phyloP scores from a whole-genome alignment of 2,113 vertebrate genomes.

The Pseudopodoces humilis region DNA sequence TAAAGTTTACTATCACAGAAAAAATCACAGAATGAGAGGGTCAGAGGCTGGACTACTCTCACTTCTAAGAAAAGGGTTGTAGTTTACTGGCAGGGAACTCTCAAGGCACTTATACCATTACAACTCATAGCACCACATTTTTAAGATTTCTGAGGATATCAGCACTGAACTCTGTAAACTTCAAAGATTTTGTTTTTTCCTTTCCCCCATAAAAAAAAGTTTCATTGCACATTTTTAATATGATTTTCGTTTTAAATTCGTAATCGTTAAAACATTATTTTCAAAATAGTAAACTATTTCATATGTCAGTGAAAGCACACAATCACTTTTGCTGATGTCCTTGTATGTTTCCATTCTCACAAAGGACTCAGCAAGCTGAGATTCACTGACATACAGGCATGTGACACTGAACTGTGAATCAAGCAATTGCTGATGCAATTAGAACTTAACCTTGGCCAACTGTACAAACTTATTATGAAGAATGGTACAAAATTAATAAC shows the following conservation, averaged over 20 bases:
- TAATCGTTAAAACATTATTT: neutral
- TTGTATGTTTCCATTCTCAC: neutral
- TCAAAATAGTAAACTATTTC: neutral
- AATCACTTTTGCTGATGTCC: neutral
- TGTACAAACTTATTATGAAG: constrained; percentile 1
- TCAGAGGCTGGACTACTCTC: neutral
- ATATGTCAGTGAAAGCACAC: neutral
- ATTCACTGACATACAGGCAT: neutral
- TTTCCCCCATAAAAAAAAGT: neutral
- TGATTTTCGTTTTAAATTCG: neutral
- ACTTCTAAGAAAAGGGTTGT: neutral
- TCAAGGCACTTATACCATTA: neutral
- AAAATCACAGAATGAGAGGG: neutral
- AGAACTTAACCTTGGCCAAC: constrained; percentile 44
- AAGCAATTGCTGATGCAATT: constrained; percentile 39
- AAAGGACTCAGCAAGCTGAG: neutral
- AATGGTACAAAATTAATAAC: constrained; percentile 5
- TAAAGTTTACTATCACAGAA: neutral
- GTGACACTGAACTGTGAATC: neutral
- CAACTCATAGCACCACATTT: neutral
- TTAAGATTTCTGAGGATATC: neutral
- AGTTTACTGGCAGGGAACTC: neutral
- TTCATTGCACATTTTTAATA: neutral
- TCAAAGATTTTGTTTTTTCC: neutral
- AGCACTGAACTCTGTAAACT: neutral